phyloP scores from a whole-genome alignment of 2,113 vertebrate genomes.

The Petrocephalus zakoni region DNA sequence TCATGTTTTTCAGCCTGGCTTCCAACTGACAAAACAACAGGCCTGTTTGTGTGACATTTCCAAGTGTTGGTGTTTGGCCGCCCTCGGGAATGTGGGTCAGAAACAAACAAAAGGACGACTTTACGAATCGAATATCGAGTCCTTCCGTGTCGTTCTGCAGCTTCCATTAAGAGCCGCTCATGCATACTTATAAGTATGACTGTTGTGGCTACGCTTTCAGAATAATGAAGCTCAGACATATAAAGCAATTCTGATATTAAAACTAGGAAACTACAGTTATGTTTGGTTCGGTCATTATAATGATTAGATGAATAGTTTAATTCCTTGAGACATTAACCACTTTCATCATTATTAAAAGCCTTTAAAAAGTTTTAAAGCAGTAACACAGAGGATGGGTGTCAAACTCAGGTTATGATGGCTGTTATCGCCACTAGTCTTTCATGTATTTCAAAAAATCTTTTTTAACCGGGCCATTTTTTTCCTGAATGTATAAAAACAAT shows the following conservation, averaged over 20 bases:
- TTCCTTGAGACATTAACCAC: background rate
- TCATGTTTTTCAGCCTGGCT: constrained; percentile 18
- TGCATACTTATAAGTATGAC: background rate
- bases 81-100: constrained; percentile 11
- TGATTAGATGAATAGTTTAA: background rate
- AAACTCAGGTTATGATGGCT: background rate
- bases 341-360: background rate
- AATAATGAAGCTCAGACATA: background rate
- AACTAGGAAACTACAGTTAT: background rate
- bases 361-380: background rate
- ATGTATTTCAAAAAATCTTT: background rate
- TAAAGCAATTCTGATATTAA: background rate
- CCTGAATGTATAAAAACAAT: background rate
- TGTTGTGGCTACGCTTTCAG: background rate
- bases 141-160: background rate
- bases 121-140: background rate
- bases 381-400: background rate
- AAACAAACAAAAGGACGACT: constrained; percentile 22
- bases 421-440: background rate
- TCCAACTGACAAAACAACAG: constrained; percentile 32
- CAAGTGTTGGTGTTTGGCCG: constrained; percentile 27
- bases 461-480: background rate
- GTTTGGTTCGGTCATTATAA: background rate
- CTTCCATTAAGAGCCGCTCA: background rate
- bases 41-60: constrained; percentile 29